phyloP scores from a whole-genome alignment of 1,140 invertebrate genomes.

The Eupeodes corollae region DNA sequence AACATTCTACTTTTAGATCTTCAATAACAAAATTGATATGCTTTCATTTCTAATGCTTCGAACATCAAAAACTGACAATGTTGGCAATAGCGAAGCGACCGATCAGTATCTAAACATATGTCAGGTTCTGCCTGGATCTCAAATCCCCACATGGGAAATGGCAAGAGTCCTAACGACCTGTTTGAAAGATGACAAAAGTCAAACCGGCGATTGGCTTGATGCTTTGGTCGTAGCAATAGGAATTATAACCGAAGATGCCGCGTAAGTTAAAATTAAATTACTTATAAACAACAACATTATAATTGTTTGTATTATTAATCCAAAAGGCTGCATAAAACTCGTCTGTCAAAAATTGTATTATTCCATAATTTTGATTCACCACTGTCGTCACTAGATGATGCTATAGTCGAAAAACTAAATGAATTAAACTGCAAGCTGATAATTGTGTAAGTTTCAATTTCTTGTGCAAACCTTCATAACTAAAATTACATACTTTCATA shows the following conservation, averaged over 20 bases:
- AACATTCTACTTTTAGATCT: too few relatives aligned
- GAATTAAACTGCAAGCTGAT: too few relatives aligned
- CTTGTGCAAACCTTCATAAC: not conserved
- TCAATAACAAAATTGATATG: too few relatives aligned
- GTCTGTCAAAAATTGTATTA: slow-evolving; percentile 17
- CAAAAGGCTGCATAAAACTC: slow-evolving; percentile 6
- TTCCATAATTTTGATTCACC: slow-evolving; percentile 26
- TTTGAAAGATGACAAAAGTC: slow-evolving; percentile 14
- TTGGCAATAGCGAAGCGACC: too few relatives aligned
- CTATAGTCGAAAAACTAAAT: slow-evolving; percentile 9
- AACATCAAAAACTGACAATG: too few relatives aligned
- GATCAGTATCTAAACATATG: too few relatives aligned
- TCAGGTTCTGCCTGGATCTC: not conserved
- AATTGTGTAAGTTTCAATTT: too few relatives aligned
- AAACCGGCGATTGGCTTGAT: slow-evolving; percentile 24
- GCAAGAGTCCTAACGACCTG: slow-evolving; percentile 18
- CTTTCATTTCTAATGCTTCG: too few relatives aligned
- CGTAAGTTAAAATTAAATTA: slow-evolving; percentile 11
- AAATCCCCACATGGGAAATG: slow-evolving; percentile 22
- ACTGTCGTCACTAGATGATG: slow-evolving; percentile 14
- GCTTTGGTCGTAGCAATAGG: slow-evolving; percentile 16
- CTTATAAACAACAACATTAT: too few relatives aligned
- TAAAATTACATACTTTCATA: not conserved
- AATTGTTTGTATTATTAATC: not conserved
- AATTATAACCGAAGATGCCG: slow-evolving; percentile 7